Base-by-base conservation (phyloP, 2,113 vertebrate species). In the Podilymbus podiceps region DNA sequence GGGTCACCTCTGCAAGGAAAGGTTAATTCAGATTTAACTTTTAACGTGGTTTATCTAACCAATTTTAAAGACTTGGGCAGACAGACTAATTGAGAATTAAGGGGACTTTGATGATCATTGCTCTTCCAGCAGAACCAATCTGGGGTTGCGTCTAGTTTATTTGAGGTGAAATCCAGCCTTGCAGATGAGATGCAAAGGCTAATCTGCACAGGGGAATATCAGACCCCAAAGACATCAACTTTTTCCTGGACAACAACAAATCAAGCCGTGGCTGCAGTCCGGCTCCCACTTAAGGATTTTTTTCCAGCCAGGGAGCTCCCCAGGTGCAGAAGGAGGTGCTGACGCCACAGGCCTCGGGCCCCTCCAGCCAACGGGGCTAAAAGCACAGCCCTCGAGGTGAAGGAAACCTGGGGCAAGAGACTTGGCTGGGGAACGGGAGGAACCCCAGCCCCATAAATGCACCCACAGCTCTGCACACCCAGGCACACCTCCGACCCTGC, bases 41-140 rank as follows among this genome's bases (percentile, higher is more conserved):
- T 78, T 50, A 78, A 90, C 71, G 83, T 0, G 1, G 68, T 95
- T 95, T 89, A 90, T 89, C 93, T 71, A 71, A 96, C 68, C 86
- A 55, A 83, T 74, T 92, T 81, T 33, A 90, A 92, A 95, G 79
- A 83, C 76, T 84, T 40, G 59, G 68, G 86, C 81, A 63, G 68
- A 53, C 59, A 31, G 64, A 49, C 84, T 95, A 89, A 96, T 80
- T 92, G 92, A 76, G 75, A 95, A 95, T 95, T 80, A 86, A 88
- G 38, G 46, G 68, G 91, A 55, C 80, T 93, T 63, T 40, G 83
- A 89, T 58, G 86, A 95, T 69, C 85, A 3, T 40, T 63, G 85
- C 78, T 75, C 31, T 91, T 66, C 71, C 90, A 89, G 55, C 71
- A 87, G 63, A 78, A 78, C 47, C 56, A 30, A 23, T 25, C 55